Conservation (phyloP, 2,888 invertebrate genomes). For the Lithophane semibrunnea region DNA sequence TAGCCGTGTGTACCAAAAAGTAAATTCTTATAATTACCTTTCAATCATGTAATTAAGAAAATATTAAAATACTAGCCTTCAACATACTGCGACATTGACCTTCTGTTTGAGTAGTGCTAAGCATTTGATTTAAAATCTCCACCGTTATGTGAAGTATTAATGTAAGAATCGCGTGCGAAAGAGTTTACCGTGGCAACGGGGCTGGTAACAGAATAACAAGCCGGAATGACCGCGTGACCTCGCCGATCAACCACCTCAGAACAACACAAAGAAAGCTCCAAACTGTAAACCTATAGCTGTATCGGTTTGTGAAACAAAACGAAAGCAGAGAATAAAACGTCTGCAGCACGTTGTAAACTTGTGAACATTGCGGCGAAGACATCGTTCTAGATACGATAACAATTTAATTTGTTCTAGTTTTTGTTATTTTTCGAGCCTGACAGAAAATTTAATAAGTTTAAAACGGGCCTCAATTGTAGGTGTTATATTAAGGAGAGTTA, state of each 20-base stretch:
- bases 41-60: neutral
- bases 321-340: conserved; percentile 10
- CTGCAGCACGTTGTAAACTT: conserved; percentile 5
- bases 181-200: conserved; percentile 70
- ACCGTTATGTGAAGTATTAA: conserved; percentile 59
- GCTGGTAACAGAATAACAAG: conserved; percentile 67
- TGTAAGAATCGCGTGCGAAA: conserved; percentile 65
- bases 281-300: conserved; percentile 34
- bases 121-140: conserved; percentile 61
- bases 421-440: neutral
- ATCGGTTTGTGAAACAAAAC: conserved; percentile 18
- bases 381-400: neutral
- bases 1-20: neutral
- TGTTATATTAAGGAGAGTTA: neutral
- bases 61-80: conserved; percentile 21
- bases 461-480: neutral
- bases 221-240: conserved; percentile 76
- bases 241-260: conserved; percentile 72
- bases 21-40: neutral
- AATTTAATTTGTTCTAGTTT: neutral
- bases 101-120: conserved; percentile 34
- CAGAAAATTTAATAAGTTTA: neutral
- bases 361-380: conserved; percentile 6
- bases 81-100: conserved; percentile 57
- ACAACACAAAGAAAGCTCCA: conserved; percentile 37